Conservation (phyloP, 2,797 vertebrate genomes). For the Gallirallus australis region DNA sequence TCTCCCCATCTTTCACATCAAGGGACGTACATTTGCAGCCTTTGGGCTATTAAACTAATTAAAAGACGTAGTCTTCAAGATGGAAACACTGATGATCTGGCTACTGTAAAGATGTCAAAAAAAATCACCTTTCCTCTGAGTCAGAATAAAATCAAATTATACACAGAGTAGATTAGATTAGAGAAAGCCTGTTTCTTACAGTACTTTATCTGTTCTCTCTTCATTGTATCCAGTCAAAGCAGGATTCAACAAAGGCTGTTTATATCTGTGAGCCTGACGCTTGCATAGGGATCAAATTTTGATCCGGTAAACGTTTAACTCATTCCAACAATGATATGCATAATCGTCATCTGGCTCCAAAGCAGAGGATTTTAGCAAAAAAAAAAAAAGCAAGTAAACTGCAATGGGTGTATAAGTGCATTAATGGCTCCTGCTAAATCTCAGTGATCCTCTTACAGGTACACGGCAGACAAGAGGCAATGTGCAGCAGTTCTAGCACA, state of each 20-base stretch:
- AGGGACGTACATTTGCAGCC: neutral
- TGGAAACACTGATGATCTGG: slow-evolving; percentile 40
- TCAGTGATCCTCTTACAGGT: slow-evolving; percentile 54
- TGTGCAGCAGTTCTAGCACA: neutral
- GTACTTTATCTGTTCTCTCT: slow-evolving; percentile 40
- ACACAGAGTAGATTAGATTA: slow-evolving; percentile 56
- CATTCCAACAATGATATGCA: neutral
- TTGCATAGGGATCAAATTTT: slow-evolving; percentile 24
- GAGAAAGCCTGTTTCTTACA: slow-evolving; percentile 45
- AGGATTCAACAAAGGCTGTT: neutral
- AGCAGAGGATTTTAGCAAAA: slow-evolving; percentile 14
- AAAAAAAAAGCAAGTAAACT: neutral
- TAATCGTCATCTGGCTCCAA: slow-evolving; percentile 35
- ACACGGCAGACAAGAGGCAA: neutral
- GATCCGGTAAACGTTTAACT: neutral
- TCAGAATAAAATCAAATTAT: slow-evolving; percentile 66
- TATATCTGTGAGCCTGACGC: neutral
- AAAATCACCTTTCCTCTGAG: slow-evolving; percentile 29
- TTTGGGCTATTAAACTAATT: slow-evolving; percentile 38
- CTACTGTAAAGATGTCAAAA: slow-evolving; percentile 26
- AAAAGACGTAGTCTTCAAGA: slow-evolving; percentile 39
- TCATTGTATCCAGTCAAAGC: neutral
- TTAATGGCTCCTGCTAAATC: slow-evolving; percentile 32
- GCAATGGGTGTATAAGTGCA: neutral
- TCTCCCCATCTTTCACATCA: slow-evolving; percentile 63